Evolutionary conservation across 2,888 invertebrate species (phyloP), one percentile per base, ranked within the genome.

Genomic region (Aphrophora alni): DNA sequence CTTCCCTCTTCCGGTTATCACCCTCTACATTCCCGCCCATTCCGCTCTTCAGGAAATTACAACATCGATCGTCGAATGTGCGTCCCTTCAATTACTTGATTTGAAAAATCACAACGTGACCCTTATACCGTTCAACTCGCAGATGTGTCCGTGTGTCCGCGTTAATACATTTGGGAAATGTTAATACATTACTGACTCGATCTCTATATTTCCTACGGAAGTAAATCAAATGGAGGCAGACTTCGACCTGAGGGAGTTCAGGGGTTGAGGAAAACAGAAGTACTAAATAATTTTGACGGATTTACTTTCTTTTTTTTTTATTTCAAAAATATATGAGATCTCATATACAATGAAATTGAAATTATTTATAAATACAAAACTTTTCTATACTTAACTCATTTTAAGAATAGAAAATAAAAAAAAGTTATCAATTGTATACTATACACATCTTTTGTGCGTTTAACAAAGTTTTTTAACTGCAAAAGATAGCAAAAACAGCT

Each of bases 51-150:
- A 59, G 59, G 59, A 59, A 59, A 59, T 59, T 59, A 59, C 59
- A 59, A 59, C 59, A 59, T 59, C 59, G 59, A 59, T 59, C 59
- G 59, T 59, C 59, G 59, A 59, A 59, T 59, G 59, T 59, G 59
- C 59, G 59, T 21, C 59, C 59, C 59, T 59, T 59, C 59, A 59
- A 59, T 59, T 59, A 59, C 59, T 59, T 21, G 59, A 59, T 59
- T 59, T 59, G 59, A 59, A 59, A 59, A 59, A 59, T 59, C 59
- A 59, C 59, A 59, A 59, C 59, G n/a, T 59, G 59, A 59, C 59
- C 59, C 59, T 59, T 59, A n/a, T 14, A 44, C 44, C 3, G 44
- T 14, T 12, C 14, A 12, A 44, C 8, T 44, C 14, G 44, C 44
- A 44, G 59, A 59, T 59, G 59, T n/a, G 59, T 8, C 59, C 59